Percentiles rank a stretch among this genome's conserved stretches.
phyloP scores from a whole-genome alignment of 2,797 vertebrate genomes.

The Sternotherus odoratus region DNA sequence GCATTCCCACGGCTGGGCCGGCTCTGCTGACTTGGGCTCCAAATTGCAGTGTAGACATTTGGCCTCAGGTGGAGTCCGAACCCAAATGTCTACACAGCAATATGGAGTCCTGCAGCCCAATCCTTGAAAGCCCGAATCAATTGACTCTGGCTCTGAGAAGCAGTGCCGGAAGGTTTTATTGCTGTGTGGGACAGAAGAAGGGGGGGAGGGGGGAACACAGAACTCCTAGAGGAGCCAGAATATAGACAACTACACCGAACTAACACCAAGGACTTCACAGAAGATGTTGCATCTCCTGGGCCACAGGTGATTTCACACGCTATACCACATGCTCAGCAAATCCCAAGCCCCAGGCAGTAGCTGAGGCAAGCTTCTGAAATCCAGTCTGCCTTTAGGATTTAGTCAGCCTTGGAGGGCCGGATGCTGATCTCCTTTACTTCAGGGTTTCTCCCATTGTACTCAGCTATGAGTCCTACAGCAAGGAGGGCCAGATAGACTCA shows the following conservation, averaged over 20 bases:
- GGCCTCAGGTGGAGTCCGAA: not conserved
- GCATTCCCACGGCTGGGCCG: not conserved
- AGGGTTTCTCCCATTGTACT: too few relatives aligned
- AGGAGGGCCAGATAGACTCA: not conserved
- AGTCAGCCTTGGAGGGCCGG: not conserved
- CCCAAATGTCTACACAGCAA: not conserved
- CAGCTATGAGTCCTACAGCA: not conserved
- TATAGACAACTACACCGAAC: conserved; percentile 59
- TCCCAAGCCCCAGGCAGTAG: not conserved
- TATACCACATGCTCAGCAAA: not conserved
- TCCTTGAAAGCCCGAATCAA: not conserved
- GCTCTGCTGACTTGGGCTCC: not conserved
- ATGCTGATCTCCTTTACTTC: not conserved
- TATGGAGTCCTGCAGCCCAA: not conserved
- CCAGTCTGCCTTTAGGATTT: not conserved
- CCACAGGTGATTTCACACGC: not conserved
- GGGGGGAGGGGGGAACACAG: not conserved
- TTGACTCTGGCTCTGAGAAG: not conserved
- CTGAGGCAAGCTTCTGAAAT: not conserved
- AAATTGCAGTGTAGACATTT: not conserved
- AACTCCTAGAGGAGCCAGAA: conserved; percentile 54
- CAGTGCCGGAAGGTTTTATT: not conserved
- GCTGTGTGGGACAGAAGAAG: not conserved
- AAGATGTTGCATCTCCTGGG: conserved; percentile 38
- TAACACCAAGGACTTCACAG: conserved; percentile 65